These are phyloP conservation scores for Ptychoptera albimana DNA, from an alignment of 2,888 invertebrate genomes.

Conservation along the genomic window DNA sequence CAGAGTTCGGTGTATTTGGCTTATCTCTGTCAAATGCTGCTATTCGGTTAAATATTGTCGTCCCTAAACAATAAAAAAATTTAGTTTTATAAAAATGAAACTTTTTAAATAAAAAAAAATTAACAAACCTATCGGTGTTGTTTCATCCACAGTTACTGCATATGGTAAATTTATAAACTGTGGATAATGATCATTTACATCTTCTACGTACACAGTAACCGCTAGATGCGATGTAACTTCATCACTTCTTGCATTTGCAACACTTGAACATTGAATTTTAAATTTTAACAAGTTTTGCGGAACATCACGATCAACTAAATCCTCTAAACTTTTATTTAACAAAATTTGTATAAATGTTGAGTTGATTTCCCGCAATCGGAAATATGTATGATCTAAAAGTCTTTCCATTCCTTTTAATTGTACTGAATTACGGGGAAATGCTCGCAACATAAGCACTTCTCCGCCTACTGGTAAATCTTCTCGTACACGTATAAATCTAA, in stretches of 20 bases:
- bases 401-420: conserved; percentile 22
- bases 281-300: conserved; percentile 74
- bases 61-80: conserved; percentile 33
- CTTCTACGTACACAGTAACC: conserved; percentile 77
- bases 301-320: conserved; percentile 62
- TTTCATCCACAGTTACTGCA: conserved; percentile 60
- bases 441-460: conserved; percentile 62
- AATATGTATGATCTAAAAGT: conserved; percentile 26
- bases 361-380: conserved; percentile 47
- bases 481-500: conserved; percentile 70
- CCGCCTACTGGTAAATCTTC: conserved; percentile 64
- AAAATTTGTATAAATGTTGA: conserved; percentile 59
- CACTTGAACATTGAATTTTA: conserved; percentile 46
- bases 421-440: conserved; percentile 44
- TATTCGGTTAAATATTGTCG: conserved; percentile 68
- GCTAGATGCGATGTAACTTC: conserved; percentile 61
- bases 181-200: conserved; percentile 72
- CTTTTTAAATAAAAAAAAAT: conserved; percentile 22
- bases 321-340: conserved; percentile 60
- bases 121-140: conserved; percentile 47
- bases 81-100: not conserved
- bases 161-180: conserved; percentile 66
- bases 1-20: conserved; percentile 77
- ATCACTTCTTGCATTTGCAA: conserved; percentile 19
- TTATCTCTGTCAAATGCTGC: conserved; percentile 70